A percentile compares a stretch with the other conserved stretches of the same genome.
Conservation (phyloP, 2,888 invertebrate species). For the Pandemis corylana region DNA sequence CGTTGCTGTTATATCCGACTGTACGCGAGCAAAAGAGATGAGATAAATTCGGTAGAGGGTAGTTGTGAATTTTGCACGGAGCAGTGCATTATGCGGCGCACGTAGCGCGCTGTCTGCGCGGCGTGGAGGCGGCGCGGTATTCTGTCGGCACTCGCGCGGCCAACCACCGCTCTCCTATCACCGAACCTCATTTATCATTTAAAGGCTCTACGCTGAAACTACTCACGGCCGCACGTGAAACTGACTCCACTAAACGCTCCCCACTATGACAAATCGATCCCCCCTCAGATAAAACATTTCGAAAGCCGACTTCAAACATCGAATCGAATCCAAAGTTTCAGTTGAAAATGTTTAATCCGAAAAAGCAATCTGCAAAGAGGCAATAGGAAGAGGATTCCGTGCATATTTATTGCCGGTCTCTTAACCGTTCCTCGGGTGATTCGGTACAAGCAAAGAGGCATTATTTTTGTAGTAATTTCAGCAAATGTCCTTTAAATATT, state of each 20-base stretch:
- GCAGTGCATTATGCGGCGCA: conserved; percentile 81
- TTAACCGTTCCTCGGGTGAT: conserved; percentile 82
- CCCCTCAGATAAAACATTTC: conserved; percentile 43
- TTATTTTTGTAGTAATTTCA: conserved; percentile 85
- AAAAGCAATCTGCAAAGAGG: conserved; percentile 79
- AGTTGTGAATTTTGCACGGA: conserved; percentile 82
- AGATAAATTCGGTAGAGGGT: conserved; percentile 78
- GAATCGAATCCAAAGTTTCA: conserved; percentile 43
- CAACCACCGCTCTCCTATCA: conserved; percentile 67
- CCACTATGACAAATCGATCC: conserved; percentile 61
- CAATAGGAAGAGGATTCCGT: conserved; percentile 78
- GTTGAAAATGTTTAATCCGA: conserved; percentile 72
- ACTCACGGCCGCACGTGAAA: conserved; percentile 65
- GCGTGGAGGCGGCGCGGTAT: conserved; percentile 60
- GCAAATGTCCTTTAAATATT: conserved; percentile 85
- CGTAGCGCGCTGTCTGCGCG: conserved; percentile 79
- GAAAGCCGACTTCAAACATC: conserved; percentile 37
- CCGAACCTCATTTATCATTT: conserved; percentile 79
- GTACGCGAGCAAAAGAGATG: conserved; percentile 82
- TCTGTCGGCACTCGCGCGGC: conserved; percentile 59
- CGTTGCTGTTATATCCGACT: conserved; percentile 27
- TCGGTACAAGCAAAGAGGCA: conserved; percentile 82
- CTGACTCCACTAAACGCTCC: conserved; percentile 60
- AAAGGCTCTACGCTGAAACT: conserved; percentile 68
- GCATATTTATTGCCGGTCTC: conserved; percentile 81